phyloP scores from a whole-genome alignment of 1,140 invertebrate genomes.

The Aleiodes sp. region DNA sequence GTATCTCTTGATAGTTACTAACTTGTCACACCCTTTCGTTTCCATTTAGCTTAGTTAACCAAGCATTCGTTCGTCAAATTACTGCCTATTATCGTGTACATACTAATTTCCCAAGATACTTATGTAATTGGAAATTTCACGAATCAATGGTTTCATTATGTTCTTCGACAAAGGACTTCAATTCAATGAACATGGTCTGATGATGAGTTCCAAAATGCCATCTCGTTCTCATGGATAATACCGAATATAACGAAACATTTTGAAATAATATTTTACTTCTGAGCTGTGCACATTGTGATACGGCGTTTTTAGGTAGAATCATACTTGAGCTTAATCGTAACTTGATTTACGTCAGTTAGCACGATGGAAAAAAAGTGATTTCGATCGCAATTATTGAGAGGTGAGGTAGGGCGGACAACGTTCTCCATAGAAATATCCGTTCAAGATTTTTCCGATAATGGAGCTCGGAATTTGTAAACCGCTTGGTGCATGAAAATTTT shows the following conservation, averaged over 20 bases:
- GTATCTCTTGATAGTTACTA: not conserved
- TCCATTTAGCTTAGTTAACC: not conserved
- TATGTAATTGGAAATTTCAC: no score
- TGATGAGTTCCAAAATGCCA: no score
- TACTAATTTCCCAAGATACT: no score
- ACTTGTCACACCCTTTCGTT: not conserved
- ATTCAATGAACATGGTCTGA: no score
- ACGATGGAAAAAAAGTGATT: conserved; percentile 20
- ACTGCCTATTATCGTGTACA: not conserved
- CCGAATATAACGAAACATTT: no score
- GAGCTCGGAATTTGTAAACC: conserved; percentile 32
- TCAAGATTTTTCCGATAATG: conserved; percentile 52
- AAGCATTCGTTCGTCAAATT: not conserved
- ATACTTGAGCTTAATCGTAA: no score
- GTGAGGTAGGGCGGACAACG: conserved; percentile 23
- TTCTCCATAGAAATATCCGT: conserved; percentile 29
- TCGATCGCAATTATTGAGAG: conserved; percentile 23
- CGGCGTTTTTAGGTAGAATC: no score
- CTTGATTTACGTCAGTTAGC: not conserved
- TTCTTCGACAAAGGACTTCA: no score
- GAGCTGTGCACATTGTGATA: no score
- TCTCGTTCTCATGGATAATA: no score
- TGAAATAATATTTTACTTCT: no score
- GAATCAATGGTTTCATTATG: no score
- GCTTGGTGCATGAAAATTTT: conserved; percentile 17